A percentile compares a stretch with the other conserved stretches of the same genome.
These are phyloP conservation scores for Dryobota labecula DNA, from an alignment of 2,888 invertebrate genomes.

Conservation along the genomic window DNA sequence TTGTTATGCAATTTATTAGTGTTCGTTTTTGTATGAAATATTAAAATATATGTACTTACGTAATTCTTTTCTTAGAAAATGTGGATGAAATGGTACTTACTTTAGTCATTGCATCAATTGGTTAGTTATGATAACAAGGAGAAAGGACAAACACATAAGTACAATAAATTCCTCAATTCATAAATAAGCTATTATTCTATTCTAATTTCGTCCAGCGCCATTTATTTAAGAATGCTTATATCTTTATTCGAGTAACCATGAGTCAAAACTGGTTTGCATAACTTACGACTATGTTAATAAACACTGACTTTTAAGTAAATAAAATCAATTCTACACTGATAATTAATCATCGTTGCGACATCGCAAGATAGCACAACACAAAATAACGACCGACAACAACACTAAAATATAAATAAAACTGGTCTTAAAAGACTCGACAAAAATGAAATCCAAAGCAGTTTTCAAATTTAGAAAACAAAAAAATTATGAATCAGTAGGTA, in stretches of 20 bases:
- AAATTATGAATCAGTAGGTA: constrained; percentile 5
- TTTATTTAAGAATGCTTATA: not conserved
- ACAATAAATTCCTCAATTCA: not conserved
- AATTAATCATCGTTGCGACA: not conserved
- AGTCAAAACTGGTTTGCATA: not conserved
- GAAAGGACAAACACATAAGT: not conserved
- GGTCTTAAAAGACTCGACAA: not conserved
- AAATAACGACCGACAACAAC: not conserved
- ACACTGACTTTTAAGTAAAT: not conserved
- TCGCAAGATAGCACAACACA: not conserved
- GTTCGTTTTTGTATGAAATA: not conserved
- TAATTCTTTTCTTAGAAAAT: constrained; percentile 11
- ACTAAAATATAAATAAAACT: not conserved
- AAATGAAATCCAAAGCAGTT: not conserved
- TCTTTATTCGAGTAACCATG: no score
- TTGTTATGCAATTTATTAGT: no score
- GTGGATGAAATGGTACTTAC: constrained; percentile 14
- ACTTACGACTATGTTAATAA: not conserved
- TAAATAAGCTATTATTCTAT: not conserved
- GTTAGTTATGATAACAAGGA: not conserved
- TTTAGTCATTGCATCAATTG: not conserved
- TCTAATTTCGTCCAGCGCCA: constrained; percentile 27
- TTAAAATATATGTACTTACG: constrained; percentile 12
- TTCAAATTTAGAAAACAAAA: not conserved
- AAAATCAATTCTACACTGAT: not conserved